Evolutionary conservation across 2,113 vertebrate species (phyloP), one percentile per base, ranked within the genome.

Genomic region (Pseudonaja textilis): DNA sequence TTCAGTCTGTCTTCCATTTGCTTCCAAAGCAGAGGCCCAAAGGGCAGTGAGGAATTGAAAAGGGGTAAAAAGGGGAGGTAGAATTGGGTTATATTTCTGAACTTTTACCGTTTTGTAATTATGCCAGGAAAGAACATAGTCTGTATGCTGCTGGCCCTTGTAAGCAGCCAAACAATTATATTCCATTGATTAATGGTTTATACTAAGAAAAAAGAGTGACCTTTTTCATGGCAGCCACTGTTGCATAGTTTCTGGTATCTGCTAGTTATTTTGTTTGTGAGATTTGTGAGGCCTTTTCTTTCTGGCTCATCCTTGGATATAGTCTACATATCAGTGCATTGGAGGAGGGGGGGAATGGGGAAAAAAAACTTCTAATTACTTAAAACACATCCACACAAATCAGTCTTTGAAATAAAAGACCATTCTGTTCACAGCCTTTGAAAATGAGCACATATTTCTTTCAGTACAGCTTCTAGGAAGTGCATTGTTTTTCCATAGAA

Each of bases 21-120:
- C 98, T 98, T 98, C 97, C 98, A 97, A 93, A 97, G 97, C 96
- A 93, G 97, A 98, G 98, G 97, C 98, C 98, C 97, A 98, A 97
- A 98, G 98, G 98, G 97, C 98, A 97, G 93, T 91, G 96, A 97
- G 89, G 97, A 97, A 96, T 97, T 98, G 97, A 97, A 97, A 97
- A 97, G 97, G 96, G 97, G 96, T 86, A 96, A 97, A 97, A 97
- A 93, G 93, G 97, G 97, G 98, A 98, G 97, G 97, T 97, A 97
- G 97, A 97, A 98, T 97, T 97, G 96, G 97, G 97, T 96, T 96
- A 88, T 97, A 97, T 98, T 97, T 96, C 97, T 97, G 96, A 97
- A 98, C 97, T 98, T 98, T 85, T 81, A 96, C 97, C 96, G 96
- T 97, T 98, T 97, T 96, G 97, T 97, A 97, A 97, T 97, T 97